Conservation (phyloP, 2,113 vertebrate genomes). For the Sebastes schlegelii region DNA sequence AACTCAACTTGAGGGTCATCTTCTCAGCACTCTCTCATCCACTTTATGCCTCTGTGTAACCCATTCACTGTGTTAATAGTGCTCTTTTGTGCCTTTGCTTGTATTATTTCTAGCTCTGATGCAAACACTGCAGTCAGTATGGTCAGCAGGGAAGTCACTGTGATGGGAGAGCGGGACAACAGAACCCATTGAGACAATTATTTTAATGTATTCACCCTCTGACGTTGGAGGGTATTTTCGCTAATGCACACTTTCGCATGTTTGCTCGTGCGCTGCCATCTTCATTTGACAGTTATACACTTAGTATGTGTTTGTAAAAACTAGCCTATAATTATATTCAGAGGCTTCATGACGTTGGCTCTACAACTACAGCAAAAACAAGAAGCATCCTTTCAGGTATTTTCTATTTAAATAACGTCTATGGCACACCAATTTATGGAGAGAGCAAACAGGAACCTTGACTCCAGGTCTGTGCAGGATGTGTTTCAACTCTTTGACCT, state of each 20-base stretch:
- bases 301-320: slow-evolving; percentile 47
- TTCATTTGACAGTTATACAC: slow-evolving; percentile 53
- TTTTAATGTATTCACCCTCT: slow-evolving; percentile 61
- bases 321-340: slow-evolving; percentile 59
- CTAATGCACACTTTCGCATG: slow-evolving; percentile 47
- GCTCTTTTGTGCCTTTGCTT: slow-evolving; percentile 43
- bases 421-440: slow-evolving; percentile 28
- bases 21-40: slow-evolving; percentile 20
- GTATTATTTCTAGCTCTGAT: slow-evolving; percentile 21
- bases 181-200: slow-evolving; percentile 54
- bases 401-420: slow-evolving; percentile 62
- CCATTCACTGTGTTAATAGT: slow-evolving; percentile 43
- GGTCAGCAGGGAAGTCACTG: slow-evolving; percentile 39
- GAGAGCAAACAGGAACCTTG: slow-evolving; percentile 56
- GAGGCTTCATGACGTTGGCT: slow-evolving; percentile 45
- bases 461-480: slow-evolving; percentile 43
- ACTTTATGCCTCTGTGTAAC: slow-evolving; percentile 13
- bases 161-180: slow-evolving; percentile 43
- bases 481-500: slow-evolving; percentile 68
- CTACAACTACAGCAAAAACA: slow-evolving; percentile 41
- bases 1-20: slow-evolving; percentile 21
- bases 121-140: slow-evolving; percentile 46
- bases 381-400: slow-evolving; percentile 54
- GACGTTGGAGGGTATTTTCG: slow-evolving; percentile 53
- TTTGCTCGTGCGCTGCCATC: slow-evolving; percentile 41